Evolutionary conservation across 2,113 vertebrate species (phyloP).

Genomic region (Ptilorrhoa leucosticta): DNA sequence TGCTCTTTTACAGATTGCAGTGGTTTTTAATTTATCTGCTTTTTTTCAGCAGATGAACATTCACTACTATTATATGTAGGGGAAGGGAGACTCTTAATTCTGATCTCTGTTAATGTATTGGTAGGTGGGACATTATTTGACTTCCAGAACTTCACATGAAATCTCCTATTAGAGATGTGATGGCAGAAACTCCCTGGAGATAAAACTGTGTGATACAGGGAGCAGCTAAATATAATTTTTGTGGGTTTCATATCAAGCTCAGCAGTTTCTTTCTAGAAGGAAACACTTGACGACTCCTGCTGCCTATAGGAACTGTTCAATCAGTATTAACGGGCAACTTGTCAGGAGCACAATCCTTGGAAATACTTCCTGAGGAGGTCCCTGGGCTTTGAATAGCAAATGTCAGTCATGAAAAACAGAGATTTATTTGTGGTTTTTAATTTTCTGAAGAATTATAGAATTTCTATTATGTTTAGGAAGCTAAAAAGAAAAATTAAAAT

Average conservation of each 20-base stretch:
- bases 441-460: background rate
- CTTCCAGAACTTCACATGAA: background rate
- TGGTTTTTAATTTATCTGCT: constrained; percentile 53
- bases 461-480: background rate
- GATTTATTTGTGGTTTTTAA: background rate
- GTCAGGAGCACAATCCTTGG: background rate
- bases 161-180: background rate
- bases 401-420: background rate
- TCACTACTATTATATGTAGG: background rate
- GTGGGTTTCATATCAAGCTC: background rate
- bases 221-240: constrained; percentile 47
- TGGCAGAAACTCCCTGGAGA: background rate
- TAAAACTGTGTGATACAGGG: background rate
- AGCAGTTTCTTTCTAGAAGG: constrained; percentile 12
- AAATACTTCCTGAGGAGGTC: constrained; percentile 15
- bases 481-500: constrained; percentile 27
- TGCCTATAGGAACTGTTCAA: constrained; percentile 62
- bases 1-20: constrained; percentile 42
- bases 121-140: background rate
- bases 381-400: background rate
- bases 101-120: background rate
- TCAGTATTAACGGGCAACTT: constrained; percentile 32
- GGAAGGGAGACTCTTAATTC: background rate
- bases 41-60: constrained; percentile 29
- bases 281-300: constrained; percentile 47